Evolutionary conservation across 1,140 invertebrate genomes (phyloP).

Genomic region (Bombus superbus): DNA sequence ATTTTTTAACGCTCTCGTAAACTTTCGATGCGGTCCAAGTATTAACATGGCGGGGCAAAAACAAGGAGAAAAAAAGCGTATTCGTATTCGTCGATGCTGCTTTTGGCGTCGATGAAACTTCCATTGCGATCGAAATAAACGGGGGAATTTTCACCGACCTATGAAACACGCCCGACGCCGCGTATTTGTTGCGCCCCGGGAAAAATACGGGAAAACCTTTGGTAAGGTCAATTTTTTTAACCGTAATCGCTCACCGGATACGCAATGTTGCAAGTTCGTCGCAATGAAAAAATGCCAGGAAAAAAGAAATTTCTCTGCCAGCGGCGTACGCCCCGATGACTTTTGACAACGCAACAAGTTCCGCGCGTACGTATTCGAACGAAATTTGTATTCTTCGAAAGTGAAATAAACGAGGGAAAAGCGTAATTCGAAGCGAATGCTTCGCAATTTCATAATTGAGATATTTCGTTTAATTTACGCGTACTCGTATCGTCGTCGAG

Average conservation of each 20-base stretch:
- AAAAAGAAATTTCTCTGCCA: not conserved
- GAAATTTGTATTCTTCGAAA: not conserved
- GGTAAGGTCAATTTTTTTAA: not conserved
- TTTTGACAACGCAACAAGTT: not conserved
- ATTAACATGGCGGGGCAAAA: not conserved
- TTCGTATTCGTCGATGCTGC: too few relatives aligned
- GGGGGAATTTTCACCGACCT: not conserved
- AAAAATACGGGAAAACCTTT: not conserved
- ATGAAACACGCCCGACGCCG: not conserved
- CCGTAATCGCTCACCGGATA: not conserved
- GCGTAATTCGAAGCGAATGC: too few relatives aligned
- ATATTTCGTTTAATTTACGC: too few relatives aligned
- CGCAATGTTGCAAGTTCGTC: not conserved
- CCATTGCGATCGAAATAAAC: conserved; percentile 17
- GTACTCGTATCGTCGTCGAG: too few relatives aligned
- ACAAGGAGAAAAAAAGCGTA: not conserved
- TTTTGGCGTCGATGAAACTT: conserved; percentile 8
- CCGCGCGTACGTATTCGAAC: not conserved
- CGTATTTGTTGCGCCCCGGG: not conserved
- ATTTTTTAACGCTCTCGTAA: conserved; percentile 27
- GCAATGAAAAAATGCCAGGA: not conserved
- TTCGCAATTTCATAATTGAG: too few relatives aligned
- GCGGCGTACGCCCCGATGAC: not conserved
- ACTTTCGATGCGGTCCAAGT: not conserved
- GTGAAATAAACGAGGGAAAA: not conserved